Evolutionary conservation across 35 echinoderm and acorn worm species (phyloP).

Genomic region (Stichopus chloronotus): DNA sequence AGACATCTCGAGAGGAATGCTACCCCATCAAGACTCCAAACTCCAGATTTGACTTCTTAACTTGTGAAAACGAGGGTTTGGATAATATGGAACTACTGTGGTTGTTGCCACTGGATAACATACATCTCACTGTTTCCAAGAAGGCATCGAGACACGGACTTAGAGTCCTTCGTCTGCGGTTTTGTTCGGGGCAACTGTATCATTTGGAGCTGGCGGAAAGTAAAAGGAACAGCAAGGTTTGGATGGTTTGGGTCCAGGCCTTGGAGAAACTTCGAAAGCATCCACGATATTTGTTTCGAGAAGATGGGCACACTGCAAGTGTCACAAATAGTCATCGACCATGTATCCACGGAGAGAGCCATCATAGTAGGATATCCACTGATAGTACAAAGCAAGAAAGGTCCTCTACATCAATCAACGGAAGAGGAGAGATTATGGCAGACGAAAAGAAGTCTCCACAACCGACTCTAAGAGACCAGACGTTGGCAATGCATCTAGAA

Average conservation of each 20-base stretch:
- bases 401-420: neutral
- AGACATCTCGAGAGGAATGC: conserved; percentile 10
- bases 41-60: neutral
- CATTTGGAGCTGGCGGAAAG: conserved; percentile 79
- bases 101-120: conserved; percentile 38
- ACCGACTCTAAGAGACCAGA: neutral
- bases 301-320: neutral
- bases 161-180: conserved; percentile 27
- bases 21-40: neutral
- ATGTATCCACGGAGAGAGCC: neutral
- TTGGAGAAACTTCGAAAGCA: conserved; percentile 52
- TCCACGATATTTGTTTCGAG: conserved; percentile 7
- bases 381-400: neutral
- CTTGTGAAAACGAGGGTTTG: conserved; percentile 27
- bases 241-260: conserved; percentile 72
- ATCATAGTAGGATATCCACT: neutral
- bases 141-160: conserved; percentile 23
- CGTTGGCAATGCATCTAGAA: conserved; percentile 26
- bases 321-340: neutral
- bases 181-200: conserved; percentile 58
- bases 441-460: neutral
- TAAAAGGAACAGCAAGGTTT: conserved; percentile 49
- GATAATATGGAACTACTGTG: conserved; percentile 27
- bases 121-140: conserved; percentile 39
- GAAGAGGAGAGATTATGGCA: neutral